Evolutionary conservation across 2,888 invertebrate species (phyloP), one percentile per base, ranked within the genome.

Genomic region (Drosophila pseudotakahashii): DNA sequence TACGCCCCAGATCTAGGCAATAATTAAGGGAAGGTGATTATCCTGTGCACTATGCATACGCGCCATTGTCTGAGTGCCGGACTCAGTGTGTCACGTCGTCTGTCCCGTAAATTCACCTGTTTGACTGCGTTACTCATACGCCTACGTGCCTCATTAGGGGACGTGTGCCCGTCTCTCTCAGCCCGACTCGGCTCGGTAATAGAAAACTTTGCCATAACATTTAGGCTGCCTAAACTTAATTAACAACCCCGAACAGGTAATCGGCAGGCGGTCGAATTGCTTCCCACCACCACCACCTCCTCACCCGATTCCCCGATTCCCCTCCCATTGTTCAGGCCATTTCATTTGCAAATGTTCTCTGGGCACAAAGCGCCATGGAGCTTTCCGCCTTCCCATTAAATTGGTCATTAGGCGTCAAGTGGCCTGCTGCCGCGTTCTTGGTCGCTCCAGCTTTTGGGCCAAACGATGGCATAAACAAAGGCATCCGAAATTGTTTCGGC

Each of bases 321-420:
- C 34, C 50, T 13, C 37, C 51, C 75, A 51, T 77, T 82, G 76
- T 76, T 75, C 60, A 64, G 81, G 76, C 82, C 81, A 82, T 85
- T 84, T 81, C 75, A 79, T 77, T 78, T 70, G 76, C 79, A 78
- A 85, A 82, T 77, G 79, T 63, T 63, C 58, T 71, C 58, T 79
- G 82, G 78, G 72, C 84, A 82, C 84, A 59, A 59, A 60, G 64
- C 57, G 81, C 48, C 63, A 60, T 32, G 50, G 44, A 53, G 42
- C 32, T 19, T 48, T 50, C 54, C 59, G 64, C 69, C 67, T 69
- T 42, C 59, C 76, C 72, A 81, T 81, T 81, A 84, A 84, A 81
- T 76, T 84, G 84, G 83, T 81, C 84, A 84, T 85, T 85, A 85
- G 78, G 83, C 85, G 81, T 81, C 83, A 84, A 84, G 83, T 84